phyloP scores from a whole-genome alignment of 2,113 vertebrate species.

The Apus apus region DNA sequence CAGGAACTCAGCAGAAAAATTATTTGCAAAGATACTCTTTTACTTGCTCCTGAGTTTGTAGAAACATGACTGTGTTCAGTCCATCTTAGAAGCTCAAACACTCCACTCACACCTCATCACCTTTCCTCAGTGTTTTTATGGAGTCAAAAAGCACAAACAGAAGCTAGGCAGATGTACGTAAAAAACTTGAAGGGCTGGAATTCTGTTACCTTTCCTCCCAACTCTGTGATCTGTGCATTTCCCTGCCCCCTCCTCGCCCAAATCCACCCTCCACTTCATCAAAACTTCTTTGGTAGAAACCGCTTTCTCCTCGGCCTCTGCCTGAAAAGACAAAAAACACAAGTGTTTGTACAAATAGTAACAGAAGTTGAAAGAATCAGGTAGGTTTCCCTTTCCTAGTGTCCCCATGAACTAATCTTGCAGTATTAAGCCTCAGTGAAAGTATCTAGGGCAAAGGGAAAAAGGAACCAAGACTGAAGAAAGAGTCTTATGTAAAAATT shows the following conservation, averaged over 20 bases:
- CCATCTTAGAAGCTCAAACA: neutral
- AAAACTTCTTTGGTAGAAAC: conserved; percentile 99
- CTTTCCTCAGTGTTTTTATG: neutral
- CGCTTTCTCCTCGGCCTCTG: conserved; percentile 95
- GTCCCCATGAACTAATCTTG: neutral
- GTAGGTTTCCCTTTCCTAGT: neutral
- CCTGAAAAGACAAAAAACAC: conserved; percentile 81
- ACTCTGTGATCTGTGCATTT: conserved; percentile 98
- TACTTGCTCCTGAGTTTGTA: neutral
- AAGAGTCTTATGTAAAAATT: neutral
- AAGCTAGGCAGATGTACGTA: neutral
- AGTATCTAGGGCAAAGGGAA: neutral
- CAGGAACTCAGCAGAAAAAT: neutral
- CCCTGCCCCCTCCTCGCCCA: conserved; percentile 90
- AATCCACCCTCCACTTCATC: conserved; percentile 97
- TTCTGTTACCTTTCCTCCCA: conserved; percentile 96
- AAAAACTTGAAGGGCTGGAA: neutral
- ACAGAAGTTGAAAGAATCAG: neutral
- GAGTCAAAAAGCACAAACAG: conserved; percentile 19
- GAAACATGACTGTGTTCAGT: neutral
- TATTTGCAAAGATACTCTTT: neutral
- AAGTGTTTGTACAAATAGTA: conserved; percentile 40
- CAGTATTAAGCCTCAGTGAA: neutral
- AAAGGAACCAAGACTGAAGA: neutral
- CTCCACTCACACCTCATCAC: neutral